Evolutionary conservation across 2,113 vertebrate species (phyloP), one percentile per base, ranked within the genome.

Genomic region (Pogonocichla stellata): DNA sequence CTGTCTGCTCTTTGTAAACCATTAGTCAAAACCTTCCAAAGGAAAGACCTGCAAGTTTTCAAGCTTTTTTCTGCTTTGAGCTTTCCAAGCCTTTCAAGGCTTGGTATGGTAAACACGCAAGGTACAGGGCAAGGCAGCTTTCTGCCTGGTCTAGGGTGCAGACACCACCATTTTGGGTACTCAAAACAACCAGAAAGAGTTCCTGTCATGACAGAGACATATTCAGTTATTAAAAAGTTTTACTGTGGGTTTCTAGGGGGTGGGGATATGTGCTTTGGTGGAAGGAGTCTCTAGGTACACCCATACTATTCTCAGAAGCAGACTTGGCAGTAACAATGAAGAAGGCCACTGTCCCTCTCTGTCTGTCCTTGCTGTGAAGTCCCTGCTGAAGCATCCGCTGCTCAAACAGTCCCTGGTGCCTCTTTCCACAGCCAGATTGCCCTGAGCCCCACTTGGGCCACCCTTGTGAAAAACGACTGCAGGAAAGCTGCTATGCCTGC

Each of bases 21-120:
- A 6, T 69, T 95, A 91, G 87, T 80, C 62, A 91, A 89, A 95
- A 61, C 54, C 62, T 85, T 82, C 70, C 50, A 88, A 75, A 82
- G 62, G 74, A 85, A 87, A 94, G 89, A 90, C 80, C 93, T 95
- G 93, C 50, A 94, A 90, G 58, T 77, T 92, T 92, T 96, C 95
- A 96, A 88, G 60, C 16, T 48, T 89, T 81, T 85, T 69, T 70
- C 87, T 70, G 40, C 66, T 94, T 83, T 40, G 26, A 74, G 70
- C 34, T 95, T 87, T 78, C 80, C 60, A 80, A 80, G 23, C 42
- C 56, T 89, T 94, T 94, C 84, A 91, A 71, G 70, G 65, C 29
- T 85, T 56, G 56, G 40, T 78, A 64, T 51, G 31, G 80, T 62
- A 95, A 89, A 75, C 26, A 70, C 19, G 50, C 7, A 85, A 50